Percentiles rank a stretch among this genome's conserved stretches.
These are phyloP conservation scores for Hydrozoanthus tunicans DNA, from an alignment of 64 coral and sea anemone genomes.

Conservation along the genomic window DNA sequence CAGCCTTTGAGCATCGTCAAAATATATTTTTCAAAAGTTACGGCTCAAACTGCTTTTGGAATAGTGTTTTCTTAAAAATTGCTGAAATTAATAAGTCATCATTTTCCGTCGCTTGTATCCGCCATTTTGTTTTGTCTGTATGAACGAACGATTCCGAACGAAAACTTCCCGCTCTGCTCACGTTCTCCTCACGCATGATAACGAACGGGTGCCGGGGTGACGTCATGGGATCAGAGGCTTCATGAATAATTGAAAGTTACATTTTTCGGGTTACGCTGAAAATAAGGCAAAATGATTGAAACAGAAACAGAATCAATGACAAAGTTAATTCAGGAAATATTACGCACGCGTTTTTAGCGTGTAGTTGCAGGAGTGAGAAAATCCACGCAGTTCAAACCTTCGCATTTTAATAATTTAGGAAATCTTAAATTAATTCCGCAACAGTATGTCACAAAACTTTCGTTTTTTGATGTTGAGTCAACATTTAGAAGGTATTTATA, in stretches of 20 bases:
- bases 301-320: no score
- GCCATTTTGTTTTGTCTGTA: constrained; percentile 60
- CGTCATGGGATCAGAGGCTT: constrained; percentile 12
- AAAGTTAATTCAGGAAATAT: no score
- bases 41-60: neutral
- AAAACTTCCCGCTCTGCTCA: constrained; percentile 4
- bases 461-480: no score
- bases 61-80: neutral
- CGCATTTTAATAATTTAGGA: no score
- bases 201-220: neutral
- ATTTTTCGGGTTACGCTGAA: no score
- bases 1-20: constrained; percentile 44
- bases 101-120: constrained; percentile 23
- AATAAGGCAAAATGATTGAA: no score
- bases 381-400: no score
- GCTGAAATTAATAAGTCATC: neutral
- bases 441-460: no score
- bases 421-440: no score
- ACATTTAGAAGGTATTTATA: no score
- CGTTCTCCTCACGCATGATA: constrained; percentile 47
- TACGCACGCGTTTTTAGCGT: no score
- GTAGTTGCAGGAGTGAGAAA: no score
- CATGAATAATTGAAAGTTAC: neutral
- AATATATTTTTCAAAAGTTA: neutral
- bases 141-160: constrained; percentile 5